Conservation (phyloP, 2,888 invertebrate species). For the Morpho deidamia region DNA sequence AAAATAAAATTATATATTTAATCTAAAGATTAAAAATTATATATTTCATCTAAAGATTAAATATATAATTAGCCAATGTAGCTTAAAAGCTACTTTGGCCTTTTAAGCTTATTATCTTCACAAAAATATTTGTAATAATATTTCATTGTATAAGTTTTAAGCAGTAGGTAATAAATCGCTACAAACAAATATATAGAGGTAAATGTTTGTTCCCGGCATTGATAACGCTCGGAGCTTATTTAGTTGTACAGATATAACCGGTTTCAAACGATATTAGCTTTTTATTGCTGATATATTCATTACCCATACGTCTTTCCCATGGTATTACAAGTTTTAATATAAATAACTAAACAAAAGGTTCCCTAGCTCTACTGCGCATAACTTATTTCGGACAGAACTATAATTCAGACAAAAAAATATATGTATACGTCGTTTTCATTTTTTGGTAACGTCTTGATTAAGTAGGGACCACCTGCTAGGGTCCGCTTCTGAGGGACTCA, state of each 20-base stretch:
- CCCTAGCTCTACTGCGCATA: slow-evolving; percentile 48
- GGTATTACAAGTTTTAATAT: slow-evolving; percentile 64
- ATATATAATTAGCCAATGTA: too few species aligned
- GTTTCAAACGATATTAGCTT: slow-evolving; percentile 41
- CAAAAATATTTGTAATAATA: background rate
- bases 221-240: slow-evolving; percentile 54
- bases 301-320: slow-evolving; percentile 67
- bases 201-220: slow-evolving; percentile 44
- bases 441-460: slow-evolving; percentile 78
- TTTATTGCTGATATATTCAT: slow-evolving; percentile 76
- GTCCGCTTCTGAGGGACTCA: slow-evolving; percentile 52
- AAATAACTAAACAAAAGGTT: slow-evolving; percentile 63
- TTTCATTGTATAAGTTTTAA: background rate
- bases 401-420: slow-evolving; percentile 68
- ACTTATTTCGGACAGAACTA: slow-evolving; percentile 60
- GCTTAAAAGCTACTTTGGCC: too few species aligned
- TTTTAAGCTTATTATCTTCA: background rate
- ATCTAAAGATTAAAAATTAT: too few species aligned
- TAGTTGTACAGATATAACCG: slow-evolving; percentile 53
- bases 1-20: too few species aligned
- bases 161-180: background rate
- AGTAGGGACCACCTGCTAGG: slow-evolving; percentile 75
- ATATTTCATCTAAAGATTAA: too few species aligned
- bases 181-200: too few species aligned
- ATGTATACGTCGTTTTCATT: slow-evolving; percentile 57